A percentile compares a stretch with the other conserved stretches of the same genome.
phyloP scores from a whole-genome alignment of 2,888 invertebrate species.

The Eutolmus rufibarbis region DNA sequence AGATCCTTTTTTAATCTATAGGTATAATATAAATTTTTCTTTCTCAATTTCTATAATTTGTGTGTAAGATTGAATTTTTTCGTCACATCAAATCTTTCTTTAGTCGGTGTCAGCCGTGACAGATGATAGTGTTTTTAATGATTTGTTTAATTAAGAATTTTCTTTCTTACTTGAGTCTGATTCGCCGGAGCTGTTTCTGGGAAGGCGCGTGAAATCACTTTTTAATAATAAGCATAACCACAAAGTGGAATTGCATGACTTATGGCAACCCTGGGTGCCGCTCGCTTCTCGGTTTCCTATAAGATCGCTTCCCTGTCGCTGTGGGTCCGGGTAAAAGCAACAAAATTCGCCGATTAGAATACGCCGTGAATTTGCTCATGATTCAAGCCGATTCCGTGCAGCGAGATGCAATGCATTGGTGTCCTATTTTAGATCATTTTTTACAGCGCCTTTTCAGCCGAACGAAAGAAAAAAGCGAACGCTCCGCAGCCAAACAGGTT shows the following conservation, averaged over 20 bases:
- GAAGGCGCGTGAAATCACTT: not conserved
- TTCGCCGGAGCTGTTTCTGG: not conserved
- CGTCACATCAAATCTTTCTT: too few species aligned
- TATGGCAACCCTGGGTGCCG: not conserved
- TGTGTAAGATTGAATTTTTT: too few species aligned
- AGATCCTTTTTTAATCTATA: too few species aligned
- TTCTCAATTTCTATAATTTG: too few species aligned
- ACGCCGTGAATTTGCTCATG: not conserved
- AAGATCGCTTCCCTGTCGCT: not conserved
- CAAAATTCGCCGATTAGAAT: conserved; percentile 1
- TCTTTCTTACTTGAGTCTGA: too few species aligned
- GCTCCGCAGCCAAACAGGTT: conserved; percentile 31
- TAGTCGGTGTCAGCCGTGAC: too few species aligned
- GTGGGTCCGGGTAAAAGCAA: not conserved
- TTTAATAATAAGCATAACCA: not conserved
- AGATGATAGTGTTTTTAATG: too few species aligned
- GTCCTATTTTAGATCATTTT: conserved; percentile 34
- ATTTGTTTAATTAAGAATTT: too few species aligned
- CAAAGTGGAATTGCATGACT: not conserved
- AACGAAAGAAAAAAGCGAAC: conserved; percentile 17
- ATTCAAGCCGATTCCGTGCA: not conserved
- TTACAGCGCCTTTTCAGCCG: not conserved
- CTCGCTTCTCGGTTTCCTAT: not conserved
- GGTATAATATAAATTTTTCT: too few species aligned
- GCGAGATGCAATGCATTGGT: conserved; percentile 29